Evolutionary conservation across 2,113 vertebrate species (phyloP).

Genomic region (Nibea albiflora): DNA sequence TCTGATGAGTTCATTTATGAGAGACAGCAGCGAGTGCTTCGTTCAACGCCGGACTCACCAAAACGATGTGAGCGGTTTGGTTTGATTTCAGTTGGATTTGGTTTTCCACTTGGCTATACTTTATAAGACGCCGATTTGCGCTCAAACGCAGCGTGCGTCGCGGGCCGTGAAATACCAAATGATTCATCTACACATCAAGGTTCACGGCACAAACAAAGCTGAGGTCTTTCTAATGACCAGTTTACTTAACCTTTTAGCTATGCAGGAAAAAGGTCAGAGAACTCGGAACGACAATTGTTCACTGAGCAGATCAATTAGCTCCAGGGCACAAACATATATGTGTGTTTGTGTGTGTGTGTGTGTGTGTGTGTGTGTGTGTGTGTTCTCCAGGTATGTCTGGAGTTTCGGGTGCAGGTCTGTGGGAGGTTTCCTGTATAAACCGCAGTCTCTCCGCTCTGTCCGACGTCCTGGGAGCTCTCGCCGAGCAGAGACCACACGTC

Average conservation of each 20-base stretch:
- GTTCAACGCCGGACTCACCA: neutral
- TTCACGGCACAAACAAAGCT: neutral
- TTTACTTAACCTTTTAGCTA: neutral
- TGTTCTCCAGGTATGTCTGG: conserved; percentile 86
- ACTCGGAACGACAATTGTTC: neutral
- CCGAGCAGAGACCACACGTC: conserved; percentile 84
- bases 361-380: conserved; percentile 24
- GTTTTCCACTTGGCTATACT: too few relatives aligned
- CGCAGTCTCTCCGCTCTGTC: conserved; percentile 89
- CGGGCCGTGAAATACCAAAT: neutral
- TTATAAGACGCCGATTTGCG: neutral
- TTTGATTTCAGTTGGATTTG: neutral
- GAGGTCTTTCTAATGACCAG: neutral
- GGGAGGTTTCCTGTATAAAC: conserved; percentile 89
- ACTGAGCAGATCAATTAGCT: neutral
- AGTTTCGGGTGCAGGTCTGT: conserved; percentile 82
- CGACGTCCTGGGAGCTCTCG: conserved; percentile 88
- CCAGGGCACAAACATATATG: neutral
- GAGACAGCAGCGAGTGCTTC: neutral
- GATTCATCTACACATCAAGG: neutral
- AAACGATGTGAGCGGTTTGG: neutral
- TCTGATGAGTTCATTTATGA: neutral
- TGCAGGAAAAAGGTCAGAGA: neutral
- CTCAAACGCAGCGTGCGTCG: neutral
- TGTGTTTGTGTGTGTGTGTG: conserved; percentile 19